Evolutionary conservation across 37 sponge, comb jelly and placozoan species (phyloP), one percentile per base, ranked within the genome.

Genomic region (Tethya wilhelma): DNA sequence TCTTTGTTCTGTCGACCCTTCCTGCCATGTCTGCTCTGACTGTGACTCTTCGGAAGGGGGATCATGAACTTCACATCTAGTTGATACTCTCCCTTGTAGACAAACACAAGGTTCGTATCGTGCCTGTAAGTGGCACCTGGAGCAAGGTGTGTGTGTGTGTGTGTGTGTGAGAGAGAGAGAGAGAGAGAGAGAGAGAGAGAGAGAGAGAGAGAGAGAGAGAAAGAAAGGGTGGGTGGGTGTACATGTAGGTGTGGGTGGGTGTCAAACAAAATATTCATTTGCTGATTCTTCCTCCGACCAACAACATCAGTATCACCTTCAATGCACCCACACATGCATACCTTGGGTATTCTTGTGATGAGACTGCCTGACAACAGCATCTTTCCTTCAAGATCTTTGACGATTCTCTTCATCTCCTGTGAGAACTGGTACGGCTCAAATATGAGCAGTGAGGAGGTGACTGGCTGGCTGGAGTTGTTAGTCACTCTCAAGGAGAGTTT

Each of bases 111-210:
- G 32, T 67, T 45, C 20, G 74, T 32, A 26, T 53, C 46, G 55
- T 83, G 84, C 25, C 38, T 38, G 56, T 59, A 75, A 2, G 34
- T 56, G 22, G 26, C 41, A 23, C 57, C 66, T 31, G 75, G 67
- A 20, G 69, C 38, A 28, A 83, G 75, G 75, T 83, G 71, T 12
- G 71, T 55, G 84, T 67, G 60, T 65, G 69, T 43, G 57, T 41
- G 74, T 45, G 56, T 43, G 66, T 43, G 67, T 65, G 75, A 64
- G 59, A 62, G 75, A 45, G 68, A 74, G 75, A 64, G 67, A 66
- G 75, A 38, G 49, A 41, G 71, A 38, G 42, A 6, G n/a, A 41
- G 25, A 70, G 58, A 74, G 45, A 74, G 39, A 67, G 59, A 76
- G 65, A 64, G 59, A 38, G 56, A 84, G 55, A 53, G 69, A 71